Conservation (phyloP, 1,140 invertebrate genomes). For the Spodoptera frugiperda region DNA sequence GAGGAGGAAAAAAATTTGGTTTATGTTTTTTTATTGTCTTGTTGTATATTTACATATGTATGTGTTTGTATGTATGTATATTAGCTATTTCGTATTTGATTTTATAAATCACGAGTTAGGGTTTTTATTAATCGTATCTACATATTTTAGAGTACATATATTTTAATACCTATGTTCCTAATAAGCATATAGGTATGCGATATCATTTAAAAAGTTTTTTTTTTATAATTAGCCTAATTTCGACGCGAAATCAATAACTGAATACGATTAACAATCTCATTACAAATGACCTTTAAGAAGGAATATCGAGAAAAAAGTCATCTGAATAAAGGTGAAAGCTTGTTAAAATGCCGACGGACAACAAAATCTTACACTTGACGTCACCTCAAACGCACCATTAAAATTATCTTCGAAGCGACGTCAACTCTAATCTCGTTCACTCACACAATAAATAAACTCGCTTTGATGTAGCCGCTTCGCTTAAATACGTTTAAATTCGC, state of each 20-base stretch:
- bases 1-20: slow-evolving; percentile 2
- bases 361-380: slow-evolving; percentile 48
- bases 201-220: no score
- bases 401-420: slow-evolving; percentile 73
- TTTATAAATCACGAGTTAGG: no score
- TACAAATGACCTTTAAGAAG: slow-evolving; percentile 31
- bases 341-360: slow-evolving; percentile 45
- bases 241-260: slow-evolving; percentile 5
- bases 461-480: slow-evolving; percentile 75
- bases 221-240: slow-evolving; percentile 10
- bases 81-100: not conserved
- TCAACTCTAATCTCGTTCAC: slow-evolving; percentile 76
- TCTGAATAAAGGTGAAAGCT: slow-evolving; percentile 47
- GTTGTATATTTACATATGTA: not conserved
- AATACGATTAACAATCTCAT: not conserved
- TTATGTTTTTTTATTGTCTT: not conserved
- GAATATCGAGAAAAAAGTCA: slow-evolving; percentile 14
- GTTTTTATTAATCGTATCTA: no score
- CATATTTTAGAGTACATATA: no score
- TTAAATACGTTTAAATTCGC: slow-evolving; percentile 72
- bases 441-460: slow-evolving; percentile 66
- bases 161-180: no score
- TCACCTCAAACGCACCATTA: slow-evolving; percentile 71
- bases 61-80: not conserved
- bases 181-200: no score